These are phyloP conservation scores for Cremastinae sp. DNA, from an alignment of 2,888 invertebrate genomes.

Conservation along the genomic window DNA sequence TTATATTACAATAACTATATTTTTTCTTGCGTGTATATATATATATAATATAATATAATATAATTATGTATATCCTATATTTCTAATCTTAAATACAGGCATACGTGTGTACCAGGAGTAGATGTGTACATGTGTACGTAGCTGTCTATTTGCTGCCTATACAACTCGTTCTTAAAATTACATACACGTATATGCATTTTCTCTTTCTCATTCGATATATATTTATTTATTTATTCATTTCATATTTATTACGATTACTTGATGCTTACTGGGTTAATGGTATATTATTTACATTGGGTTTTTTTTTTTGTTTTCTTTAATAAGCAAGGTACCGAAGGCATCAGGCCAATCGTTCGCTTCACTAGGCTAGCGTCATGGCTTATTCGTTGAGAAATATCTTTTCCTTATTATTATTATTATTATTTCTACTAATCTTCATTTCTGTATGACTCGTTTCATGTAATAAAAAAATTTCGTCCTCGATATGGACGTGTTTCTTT, in stretches of 20 bases:
- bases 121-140: constrained; percentile 45
- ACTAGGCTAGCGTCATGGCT: constrained; percentile 74
- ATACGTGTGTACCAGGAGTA: constrained; percentile 62
- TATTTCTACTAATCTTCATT: no score
- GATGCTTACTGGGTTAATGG: constrained; percentile 72
- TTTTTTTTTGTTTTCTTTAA: no score
- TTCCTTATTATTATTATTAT: constrained; percentile 14
- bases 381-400: constrained; percentile 62
- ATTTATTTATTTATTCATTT: constrained; percentile 52
- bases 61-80: constrained; percentile 66
- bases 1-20: constrained; percentile 71
- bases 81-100: constrained; percentile 71
- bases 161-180: constrained; percentile 51
- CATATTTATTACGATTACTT: constrained; percentile 63
- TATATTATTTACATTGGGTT: constrained; percentile 77
- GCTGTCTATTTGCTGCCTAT: constrained; percentile 62
- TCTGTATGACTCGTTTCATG: constrained; percentile 42
- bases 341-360: constrained; percentile 75
- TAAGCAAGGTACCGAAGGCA: constrained; percentile 75
- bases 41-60: constrained; percentile 70
- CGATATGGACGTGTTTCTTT: constrained; percentile 33
- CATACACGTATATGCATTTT: constrained; percentile 18
- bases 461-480: constrained; percentile 17
- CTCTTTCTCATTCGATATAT: constrained; percentile 33
- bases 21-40: constrained; percentile 64